Evolutionary conservation across 2,888 invertebrate species (phyloP), one percentile per base, ranked within the genome.

Genomic region (Andrena bucephala): DNA sequence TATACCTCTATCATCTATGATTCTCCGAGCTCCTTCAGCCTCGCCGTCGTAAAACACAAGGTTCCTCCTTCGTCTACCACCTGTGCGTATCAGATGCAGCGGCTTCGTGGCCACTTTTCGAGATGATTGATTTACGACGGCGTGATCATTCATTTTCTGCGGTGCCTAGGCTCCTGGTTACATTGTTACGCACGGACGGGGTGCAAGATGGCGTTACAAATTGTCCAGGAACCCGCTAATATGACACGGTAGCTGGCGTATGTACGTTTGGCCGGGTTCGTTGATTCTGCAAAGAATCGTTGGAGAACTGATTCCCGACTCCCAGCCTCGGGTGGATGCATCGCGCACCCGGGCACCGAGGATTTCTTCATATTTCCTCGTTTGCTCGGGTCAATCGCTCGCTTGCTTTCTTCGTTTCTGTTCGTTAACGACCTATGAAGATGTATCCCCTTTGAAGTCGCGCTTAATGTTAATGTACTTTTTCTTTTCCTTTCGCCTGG

Each of bases 61-160:
- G 77, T 73, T 77, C 63, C 60, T 1, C 7, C 42, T 36, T 42
- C 75, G 63, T 75, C 72, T 29, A 62, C 57, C 79, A 63, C 31
- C 48, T 78, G 73, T 62, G 29, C 57, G 50, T 65, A 62, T 70
- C 31, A 67, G 29, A 33, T 16, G 20, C 29, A 65, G 42, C 31
- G 6, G 74, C 77, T 36, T 33, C 75, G 52, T 42, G 42, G 42
- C 42, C 57, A 36, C 57, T 68, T 78, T 78, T 57, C 79, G 63
- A 86, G 71, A 81, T 87, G 90, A 93, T 92, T 93, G 93, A 93
- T 93, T 93, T 92, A 93, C 89, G 89, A 87, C 89, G 87, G 90
- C 89, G 90, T 87, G 90, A 92, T 90, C 90, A 89, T 91, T 91
- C 89, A 91, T 91, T 90, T 85, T 54, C 75, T 36, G 48, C 60